Evolutionary conservation across 2,888 invertebrate genomes (phyloP).

Genomic region (Sphinx pinastri): DNA sequence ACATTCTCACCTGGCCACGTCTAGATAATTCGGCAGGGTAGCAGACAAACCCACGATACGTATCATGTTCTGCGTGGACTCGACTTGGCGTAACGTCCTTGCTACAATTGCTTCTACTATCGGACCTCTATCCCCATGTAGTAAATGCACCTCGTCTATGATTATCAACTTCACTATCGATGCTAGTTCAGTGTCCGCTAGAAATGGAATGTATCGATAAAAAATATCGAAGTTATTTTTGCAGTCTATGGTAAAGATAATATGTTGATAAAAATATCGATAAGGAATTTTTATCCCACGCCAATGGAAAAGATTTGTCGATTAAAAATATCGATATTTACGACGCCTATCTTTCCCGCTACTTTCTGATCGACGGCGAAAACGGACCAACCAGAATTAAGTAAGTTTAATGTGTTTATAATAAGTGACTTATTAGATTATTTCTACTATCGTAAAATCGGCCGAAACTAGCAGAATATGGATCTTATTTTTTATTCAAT

Average conservation of each 20-base stretch:
- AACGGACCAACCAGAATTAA: no score
- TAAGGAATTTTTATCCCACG: no score
- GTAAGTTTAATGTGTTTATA: no score
- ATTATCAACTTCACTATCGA: conserved; percentile 96
- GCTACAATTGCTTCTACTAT: conserved; percentile 99
- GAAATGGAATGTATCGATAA: conserved; percentile 31
- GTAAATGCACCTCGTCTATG: conserved; percentile 97
- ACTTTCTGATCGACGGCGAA: no score
- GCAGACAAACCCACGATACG: conserved; percentile 98
- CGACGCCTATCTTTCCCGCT: no score
- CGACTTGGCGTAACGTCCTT: conserved; percentile 95
- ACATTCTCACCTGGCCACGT: conserved; percentile 89
- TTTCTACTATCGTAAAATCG: neutral
- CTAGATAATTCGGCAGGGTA: conserved; percentile 98
- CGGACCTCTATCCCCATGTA: conserved; percentile 98
- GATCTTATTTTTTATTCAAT: no score
- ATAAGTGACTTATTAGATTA: neutral
- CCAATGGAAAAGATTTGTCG: no score
- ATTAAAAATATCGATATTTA: no score
- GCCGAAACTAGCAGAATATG: neutral
- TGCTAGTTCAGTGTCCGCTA: conserved; percentile 94
- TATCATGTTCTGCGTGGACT: conserved; percentile 96
- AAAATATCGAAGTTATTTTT: neutral
- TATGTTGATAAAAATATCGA: neutral
- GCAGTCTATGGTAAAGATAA: neutral